Conservation (phyloP, 2,113 vertebrate genomes). For the Stegostoma tigrinum region DNA sequence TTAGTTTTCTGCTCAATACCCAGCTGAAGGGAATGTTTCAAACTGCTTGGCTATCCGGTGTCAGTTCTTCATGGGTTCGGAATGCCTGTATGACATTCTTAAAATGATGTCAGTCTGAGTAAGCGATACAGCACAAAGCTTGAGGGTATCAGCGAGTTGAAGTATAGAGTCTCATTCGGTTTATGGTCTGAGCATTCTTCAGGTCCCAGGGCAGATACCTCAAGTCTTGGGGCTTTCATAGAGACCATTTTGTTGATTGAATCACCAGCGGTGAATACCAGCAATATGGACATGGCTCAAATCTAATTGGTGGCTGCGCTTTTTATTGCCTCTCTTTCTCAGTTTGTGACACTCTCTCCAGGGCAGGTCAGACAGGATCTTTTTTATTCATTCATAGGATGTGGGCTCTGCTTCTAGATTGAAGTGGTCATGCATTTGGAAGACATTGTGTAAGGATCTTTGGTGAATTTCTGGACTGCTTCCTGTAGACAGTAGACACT, state of each 20-base stretch:
- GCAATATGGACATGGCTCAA: background rate
- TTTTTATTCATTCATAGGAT: too few relatives aligned
- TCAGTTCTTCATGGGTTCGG: background rate
- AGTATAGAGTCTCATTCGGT: background rate
- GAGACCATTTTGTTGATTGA: background rate
- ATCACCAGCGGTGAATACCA: background rate
- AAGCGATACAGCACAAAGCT: background rate
- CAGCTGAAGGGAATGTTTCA: too few relatives aligned
- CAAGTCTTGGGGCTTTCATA: background rate
- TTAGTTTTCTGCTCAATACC: background rate
- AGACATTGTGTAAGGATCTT: too few relatives aligned
- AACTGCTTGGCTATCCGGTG: background rate
- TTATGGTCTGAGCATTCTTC: background rate
- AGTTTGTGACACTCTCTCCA: background rate
- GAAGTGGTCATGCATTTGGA: too few relatives aligned
- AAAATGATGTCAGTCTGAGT: conserved; percentile 28
- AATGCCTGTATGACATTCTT: background rate
- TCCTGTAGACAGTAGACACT: too few relatives aligned
- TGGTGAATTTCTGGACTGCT: too few relatives aligned
- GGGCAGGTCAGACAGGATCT: background rate
- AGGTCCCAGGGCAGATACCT: background rate
- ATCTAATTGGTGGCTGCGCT: background rate
- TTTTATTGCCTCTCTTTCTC: background rate
- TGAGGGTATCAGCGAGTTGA: background rate
- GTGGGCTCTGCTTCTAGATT: too few relatives aligned